Base-by-base conservation (phyloP, 2,113 vertebrate species). In the Turnix velox region DNA sequence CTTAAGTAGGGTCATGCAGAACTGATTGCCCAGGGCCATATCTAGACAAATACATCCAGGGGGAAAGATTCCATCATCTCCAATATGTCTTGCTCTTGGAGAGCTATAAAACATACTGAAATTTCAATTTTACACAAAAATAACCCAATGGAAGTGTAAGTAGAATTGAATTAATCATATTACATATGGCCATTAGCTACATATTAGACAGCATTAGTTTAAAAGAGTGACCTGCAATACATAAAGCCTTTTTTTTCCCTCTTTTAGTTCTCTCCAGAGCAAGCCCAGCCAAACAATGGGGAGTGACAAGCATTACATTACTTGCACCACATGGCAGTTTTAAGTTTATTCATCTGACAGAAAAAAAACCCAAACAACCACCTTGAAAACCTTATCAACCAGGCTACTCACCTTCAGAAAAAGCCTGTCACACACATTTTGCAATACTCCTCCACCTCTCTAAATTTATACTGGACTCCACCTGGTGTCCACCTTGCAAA, bases 361-460 rank as follows among this genome's bases (percentile, higher is more conserved):
- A 73, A 37, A 61, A 63, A 59, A 54, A 48, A 24, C 5, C 48
- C 48, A 49, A 49, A 49, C 48, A 25, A 49, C 23, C 24, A 13
- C 3, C 20, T 65, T 45, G 48, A 75, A 54, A 75, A 42, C 17
- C 18, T 75, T 31, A 39, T 10, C 31, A 87, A 79, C 3, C 23
- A 42, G 14, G 39, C 69, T 52, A 61, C 37, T 14, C 14, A 74
- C 8, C 30, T 87, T 62, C 35, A 59, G 25, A 42, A 69, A 62
- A 40, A 78, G 31, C 25, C 14, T 25, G 24, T 45, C 37, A 28
- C 23, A 18, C 8, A 35, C 6, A 7, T 58, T 69, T 69, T 54
- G 10, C 35, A 81, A 58, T 5, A 12, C 3, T 23, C 7, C 3
- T 5, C 8, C 7, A 7, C 1, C 4, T 5, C 5, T 9, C 12